Evolutionary conservation across 2,113 vertebrate species (phyloP), one percentile per base, ranked within the genome.

Genomic region (Neolamprologus sp.): DNA sequence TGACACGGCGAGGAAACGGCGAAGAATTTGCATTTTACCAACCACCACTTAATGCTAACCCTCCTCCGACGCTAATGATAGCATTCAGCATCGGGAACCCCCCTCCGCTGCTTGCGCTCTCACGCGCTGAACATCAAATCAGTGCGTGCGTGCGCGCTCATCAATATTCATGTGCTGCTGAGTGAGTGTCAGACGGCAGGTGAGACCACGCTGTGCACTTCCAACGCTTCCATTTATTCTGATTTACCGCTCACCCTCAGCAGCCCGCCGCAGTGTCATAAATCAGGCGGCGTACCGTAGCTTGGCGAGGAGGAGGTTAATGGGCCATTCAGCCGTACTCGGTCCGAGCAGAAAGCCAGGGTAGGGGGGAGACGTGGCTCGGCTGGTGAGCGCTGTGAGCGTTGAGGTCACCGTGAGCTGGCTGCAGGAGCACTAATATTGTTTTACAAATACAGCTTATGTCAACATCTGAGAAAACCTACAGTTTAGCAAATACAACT

Each of bases 21-120:
- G 65, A 88, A 53, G 49, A 85, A 91, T 90, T 85, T 84, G 73
- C 90, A 87, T 90, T 91, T 88, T 90, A 87, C 91, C 88, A 87
- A 88, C 82, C 33, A 78, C 84, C 87, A 85, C 84, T 91, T 93
- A 90, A 65, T 42, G 26, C 79, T 86, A 58, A 51, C 51, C 54
- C 60, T 60, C 68, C 86, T 55, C 81, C 88, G 55, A 65, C 80
- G 57, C 85, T 90, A 83, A 83, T 85, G 86, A 87, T 79, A 87
- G 80, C 87, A 86, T 85, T 85, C 91, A 85, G 63, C 81, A 68
- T 75, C 7, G 60, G 21, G 54, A 17, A 47, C 65, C 49, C 23
- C 30, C 33, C 26, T 40, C 6, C 9, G 51, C n/a, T 40, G 51
- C 79, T 35, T 26, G 79, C 4, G 37, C 7, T 26, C 60, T 40